Evolutionary conservation across 2,113 vertebrate genomes (phyloP).

Genomic region (mouse (Mus musculus)): GRCm39 chr7:4571501-4572000

Average conservation of each 20-base stretch:
- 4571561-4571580: too few species aligned
- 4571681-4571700: background rate
- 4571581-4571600: background rate
- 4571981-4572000: background rate
- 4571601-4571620: background rate
- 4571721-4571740: background rate
- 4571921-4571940: background rate
- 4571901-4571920: rapidly evolving
- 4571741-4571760: too few species aligned
- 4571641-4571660: background rate
- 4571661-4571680: background rate
- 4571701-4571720: too few species aligned
- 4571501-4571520: too few species aligned
- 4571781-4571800: background rate
- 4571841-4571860: background rate
- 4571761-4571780: background rate
- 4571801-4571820: background rate
- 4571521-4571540: too few species aligned
- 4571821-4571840: background rate
- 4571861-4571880: background rate
- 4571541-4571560: too few species aligned
- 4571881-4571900: rapidly evolving
- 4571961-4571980: background rate
- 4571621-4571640: background rate
- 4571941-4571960: too few species aligned